These are phyloP conservation scores for Mastigias papua DNA, from an alignment of 30 jellyfish, hydroid and myxozoan species.

Conservation along the genomic window DNA sequence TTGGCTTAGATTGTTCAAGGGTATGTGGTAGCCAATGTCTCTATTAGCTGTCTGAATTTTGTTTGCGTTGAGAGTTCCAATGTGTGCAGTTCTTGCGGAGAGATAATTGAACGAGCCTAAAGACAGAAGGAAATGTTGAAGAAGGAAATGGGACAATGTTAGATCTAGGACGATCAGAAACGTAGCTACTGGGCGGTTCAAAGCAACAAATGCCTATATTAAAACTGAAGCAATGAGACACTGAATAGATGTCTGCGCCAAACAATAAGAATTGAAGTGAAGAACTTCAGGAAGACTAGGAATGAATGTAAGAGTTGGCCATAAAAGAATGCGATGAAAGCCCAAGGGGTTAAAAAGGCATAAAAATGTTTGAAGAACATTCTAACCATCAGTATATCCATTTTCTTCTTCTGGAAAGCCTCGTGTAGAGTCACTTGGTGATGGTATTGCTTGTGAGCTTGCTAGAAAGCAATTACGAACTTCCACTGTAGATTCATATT, in stretches of 20 bases:
- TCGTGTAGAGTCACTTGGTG: not conserved
- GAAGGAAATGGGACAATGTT: not conserved
- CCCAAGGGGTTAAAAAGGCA: not conserved
- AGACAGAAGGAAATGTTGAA: not conserved
- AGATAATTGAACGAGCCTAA: slow-evolving; percentile 5
- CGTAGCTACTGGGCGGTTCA: not conserved
- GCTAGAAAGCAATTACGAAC: not conserved
- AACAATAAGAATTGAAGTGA: too few species aligned
- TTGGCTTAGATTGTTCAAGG: slow-evolving; percentile 10
- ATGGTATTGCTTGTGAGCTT: not conserved
- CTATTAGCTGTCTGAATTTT: not conserved
- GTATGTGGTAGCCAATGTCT: slow-evolving; percentile 36
- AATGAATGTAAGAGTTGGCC: not conserved
- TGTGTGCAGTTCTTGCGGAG: not conserved
- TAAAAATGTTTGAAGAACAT: too few species aligned
- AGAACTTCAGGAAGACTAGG: too few species aligned
- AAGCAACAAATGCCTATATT: too few species aligned
- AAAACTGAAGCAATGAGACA: too few species aligned
- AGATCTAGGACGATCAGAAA: not conserved
- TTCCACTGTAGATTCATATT: too few species aligned
- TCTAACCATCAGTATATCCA: not conserved
- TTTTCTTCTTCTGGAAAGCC: not conserved
- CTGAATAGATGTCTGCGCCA: too few species aligned
- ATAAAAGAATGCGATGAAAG: not conserved
- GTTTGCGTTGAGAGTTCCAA: slow-evolving; percentile 15